phyloP scores from a whole-genome alignment of 2,113 vertebrate species.

The Microcebus griseorufus region DNA sequence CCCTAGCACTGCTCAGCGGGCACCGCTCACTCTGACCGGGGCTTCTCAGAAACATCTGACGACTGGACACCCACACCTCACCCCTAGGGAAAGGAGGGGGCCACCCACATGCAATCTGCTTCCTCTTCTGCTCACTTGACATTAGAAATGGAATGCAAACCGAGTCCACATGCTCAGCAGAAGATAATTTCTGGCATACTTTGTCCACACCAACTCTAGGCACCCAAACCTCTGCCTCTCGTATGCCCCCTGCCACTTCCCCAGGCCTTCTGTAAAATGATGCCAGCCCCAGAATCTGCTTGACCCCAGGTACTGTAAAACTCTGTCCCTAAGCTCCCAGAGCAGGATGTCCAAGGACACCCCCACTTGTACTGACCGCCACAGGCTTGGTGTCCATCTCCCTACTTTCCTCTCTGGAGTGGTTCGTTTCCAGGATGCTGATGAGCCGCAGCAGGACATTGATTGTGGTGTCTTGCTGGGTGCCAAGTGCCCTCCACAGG shows the following conservation, averaged over 20 bases:
- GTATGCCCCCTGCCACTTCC: too few relatives aligned
- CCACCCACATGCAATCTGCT: not conserved
- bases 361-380: not conserved
- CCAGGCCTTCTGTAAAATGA: not conserved
- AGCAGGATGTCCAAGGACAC: not conserved
- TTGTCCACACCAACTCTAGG: not conserved
- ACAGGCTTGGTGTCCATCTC: conserved; percentile 32
- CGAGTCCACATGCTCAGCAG: not conserved
- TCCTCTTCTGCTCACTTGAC: not conserved
- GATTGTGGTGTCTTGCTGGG: not conserved
- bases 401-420: not conserved
- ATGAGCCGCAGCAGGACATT: conserved; percentile 27
- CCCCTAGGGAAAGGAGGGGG: not conserved
- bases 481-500: conserved; percentile 46
- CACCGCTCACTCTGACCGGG: not conserved
- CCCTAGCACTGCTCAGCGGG: too few relatives aligned
- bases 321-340: not conserved
- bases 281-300: not conserved
- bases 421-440: conserved; percentile 9
- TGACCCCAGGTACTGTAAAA: not conserved
- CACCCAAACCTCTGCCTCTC: not conserved
- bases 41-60: not conserved
- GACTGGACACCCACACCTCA: not conserved
- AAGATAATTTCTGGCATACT: not conserved
- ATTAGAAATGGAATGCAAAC: not conserved